These are phyloP conservation scores for Hippocampus guttulatus DNA, from an alignment of 2,113 vertebrate genomes.

Conservation along the genomic window DNA sequence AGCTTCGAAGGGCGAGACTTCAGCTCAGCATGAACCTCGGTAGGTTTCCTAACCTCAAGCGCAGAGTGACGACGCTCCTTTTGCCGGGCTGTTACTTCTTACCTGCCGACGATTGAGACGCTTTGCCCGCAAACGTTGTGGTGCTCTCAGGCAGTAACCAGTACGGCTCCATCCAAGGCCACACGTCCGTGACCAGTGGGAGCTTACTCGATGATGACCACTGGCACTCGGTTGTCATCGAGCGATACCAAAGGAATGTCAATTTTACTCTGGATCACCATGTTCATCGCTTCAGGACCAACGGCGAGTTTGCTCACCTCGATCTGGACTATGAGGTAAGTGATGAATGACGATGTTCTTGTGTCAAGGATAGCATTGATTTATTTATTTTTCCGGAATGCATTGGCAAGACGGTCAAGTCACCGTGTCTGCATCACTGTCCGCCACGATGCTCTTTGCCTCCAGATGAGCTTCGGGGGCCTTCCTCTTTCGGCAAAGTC, in stretches of 20 bases:
- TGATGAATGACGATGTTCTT: background rate
- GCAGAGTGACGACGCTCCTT: background rate
- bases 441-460: background rate
- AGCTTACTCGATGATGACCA: constrained; percentile 94
- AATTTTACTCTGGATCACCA: constrained; percentile 93
- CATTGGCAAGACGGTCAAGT: background rate
- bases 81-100: background rate
- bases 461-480: constrained; percentile 91
- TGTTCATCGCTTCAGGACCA: constrained; percentile 88
- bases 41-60: constrained; percentile 39
- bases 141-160: constrained; percentile 86
- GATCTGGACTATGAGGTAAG: constrained; percentile 94
- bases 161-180: constrained; percentile 89
- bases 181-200: constrained; percentile 85
- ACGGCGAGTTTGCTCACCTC: constrained; percentile 94
- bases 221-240: constrained; percentile 89
- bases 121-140: background rate
- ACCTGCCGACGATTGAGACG: background rate
- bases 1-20: constrained; percentile 83
- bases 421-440: background rate
- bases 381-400: background rate
- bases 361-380: background rate
- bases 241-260: constrained; percentile 86
- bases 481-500: constrained; percentile 87
- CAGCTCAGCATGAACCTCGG: constrained; percentile 91